Conservation (phyloP, 64 coral and sea anemone species). For the Actinia tenebrosa region DNA sequence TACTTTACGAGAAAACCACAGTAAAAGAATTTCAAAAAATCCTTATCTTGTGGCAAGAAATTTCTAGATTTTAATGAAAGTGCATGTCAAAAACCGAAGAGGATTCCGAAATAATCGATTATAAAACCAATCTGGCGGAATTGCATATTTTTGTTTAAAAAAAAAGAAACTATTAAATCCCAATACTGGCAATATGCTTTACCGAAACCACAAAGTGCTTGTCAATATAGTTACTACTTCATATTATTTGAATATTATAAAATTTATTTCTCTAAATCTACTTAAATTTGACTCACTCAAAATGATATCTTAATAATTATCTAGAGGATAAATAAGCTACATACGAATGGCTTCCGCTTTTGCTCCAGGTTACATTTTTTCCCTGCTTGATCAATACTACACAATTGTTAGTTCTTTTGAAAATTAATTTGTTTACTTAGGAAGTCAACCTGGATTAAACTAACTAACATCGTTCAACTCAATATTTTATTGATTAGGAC, state of each 20-base stretch:
- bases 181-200: no score
- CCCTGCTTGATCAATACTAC: not conserved
- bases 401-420: constrained; percentile 13
- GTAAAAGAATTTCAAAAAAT: not conserved
- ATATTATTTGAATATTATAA: not conserved
- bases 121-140: not conserved
- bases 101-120: not conserved
- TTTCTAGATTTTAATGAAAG: not conserved
- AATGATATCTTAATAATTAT: not conserved
- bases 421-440: not conserved
- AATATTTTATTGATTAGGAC: not conserved
- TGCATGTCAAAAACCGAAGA: not conserved
- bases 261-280: not conserved
- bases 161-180: no score
- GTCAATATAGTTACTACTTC: no score
- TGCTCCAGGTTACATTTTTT: not conserved
- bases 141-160: not conserved
- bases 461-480: not conserved
- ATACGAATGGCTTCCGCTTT: not conserved
- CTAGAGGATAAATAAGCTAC: not conserved
- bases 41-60: not conserved
- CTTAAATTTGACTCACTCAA: not conserved
- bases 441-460: not conserved
- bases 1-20: not conserved
- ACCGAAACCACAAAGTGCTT: not conserved